Evolutionary conservation across 2,888 invertebrate genomes (phyloP), one percentile per base, ranked within the genome.

Genomic region (Brachyptera putata): DNA sequence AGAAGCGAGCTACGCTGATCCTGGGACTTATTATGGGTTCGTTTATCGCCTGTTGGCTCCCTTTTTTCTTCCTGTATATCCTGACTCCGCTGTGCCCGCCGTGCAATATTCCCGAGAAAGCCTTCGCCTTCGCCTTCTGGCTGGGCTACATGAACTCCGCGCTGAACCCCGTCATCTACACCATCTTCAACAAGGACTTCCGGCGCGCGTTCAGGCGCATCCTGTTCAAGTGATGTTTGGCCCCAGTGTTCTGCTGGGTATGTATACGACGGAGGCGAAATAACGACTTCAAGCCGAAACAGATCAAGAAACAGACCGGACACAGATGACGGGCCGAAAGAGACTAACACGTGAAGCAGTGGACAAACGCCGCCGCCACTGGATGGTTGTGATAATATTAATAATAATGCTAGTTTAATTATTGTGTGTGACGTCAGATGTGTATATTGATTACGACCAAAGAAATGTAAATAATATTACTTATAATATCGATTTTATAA

Each of bases 11-110:
- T 1, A 98, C 97, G 0, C 79, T 99, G 22, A 96, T 99, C 66
- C 79, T 99, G 66, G 98, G 98, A 37, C 84, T 99, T 63, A 97
- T 99, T 67, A 95, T 99, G 93, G 96, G 95, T 64, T 95, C 96
- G 68, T 99, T 99, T 75, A 97, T 98, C 69, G 89, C 95, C 61
- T 96, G 96, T 73, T 97, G 98, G 98, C 79, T 98, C 71, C 98
- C 98, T 0, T 99, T 99, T 77, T 99, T 98, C 83, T 88, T 92
- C 73, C 81, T 95, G 65, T 95, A 95, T 74, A 92, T 95, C 70
- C 76, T 94, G 58, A 87, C 89, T 72, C 90, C 94, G 7, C 83
- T 91, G 60, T 91, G 91, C 71, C 80, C 84, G 58, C 74, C 75
- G 55, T 87, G 90, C 74, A 79, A 84, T 50, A 90, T 94, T 70